A percentile compares a stretch with the other conserved stretches of the same genome.
Evolutionary conservation across 2,797 vertebrate genomes (phyloP).

Genomic region (Okamejei kenojei): DNA sequence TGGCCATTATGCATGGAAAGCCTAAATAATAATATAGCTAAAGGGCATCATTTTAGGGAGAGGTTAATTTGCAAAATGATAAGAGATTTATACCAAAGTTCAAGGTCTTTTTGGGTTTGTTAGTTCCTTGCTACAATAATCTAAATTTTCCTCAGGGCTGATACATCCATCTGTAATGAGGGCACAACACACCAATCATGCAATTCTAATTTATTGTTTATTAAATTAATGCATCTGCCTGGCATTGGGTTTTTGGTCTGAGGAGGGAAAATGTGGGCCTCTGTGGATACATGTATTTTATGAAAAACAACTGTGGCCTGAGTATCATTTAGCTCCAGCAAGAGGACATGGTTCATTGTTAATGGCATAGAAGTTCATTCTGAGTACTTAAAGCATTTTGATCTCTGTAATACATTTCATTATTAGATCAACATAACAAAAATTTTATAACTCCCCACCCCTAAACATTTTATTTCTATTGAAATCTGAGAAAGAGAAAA

Average conservation of each 20-base stretch:
- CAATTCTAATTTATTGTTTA: background rate
- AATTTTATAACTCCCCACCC: background rate
- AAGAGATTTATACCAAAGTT: no score
- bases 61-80: no score
- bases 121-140: background rate
- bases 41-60: no score
- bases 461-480: background rate
- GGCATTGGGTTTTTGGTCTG: background rate
- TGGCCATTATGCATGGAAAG: no score
- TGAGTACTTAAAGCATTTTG: background rate
- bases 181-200: background rate
- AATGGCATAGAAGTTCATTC: background rate
- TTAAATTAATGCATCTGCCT: background rate
- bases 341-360: background rate
- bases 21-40: no score
- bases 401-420: background rate
- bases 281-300: background rate
- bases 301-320: background rate
- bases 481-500: background rate
- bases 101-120: background rate
- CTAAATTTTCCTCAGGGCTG: background rate
- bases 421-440: background rate
- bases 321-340: background rate
- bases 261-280: background rate
- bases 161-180: background rate